Conservation (phyloP, 1,140 invertebrate species). For the Eurosta solidaginis region DNA sequence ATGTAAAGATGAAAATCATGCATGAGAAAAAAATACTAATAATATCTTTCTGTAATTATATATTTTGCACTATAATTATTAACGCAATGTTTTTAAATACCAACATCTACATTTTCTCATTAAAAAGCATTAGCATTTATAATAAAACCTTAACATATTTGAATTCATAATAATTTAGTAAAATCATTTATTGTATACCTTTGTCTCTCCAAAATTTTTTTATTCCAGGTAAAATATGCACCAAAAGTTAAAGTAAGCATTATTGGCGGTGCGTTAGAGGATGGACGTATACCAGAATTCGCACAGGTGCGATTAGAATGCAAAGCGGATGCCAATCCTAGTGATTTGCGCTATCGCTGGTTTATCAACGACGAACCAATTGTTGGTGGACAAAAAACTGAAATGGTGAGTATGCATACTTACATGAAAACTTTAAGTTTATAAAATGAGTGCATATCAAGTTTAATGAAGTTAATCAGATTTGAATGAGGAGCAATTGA, state of each 20-base stretch:
- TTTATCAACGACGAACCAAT: slow-evolving; percentile 72
- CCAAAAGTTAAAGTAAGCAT: slow-evolving; percentile 76
- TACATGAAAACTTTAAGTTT: background rate
- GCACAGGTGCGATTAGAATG: slow-evolving; percentile 80
- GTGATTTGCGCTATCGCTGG: slow-evolving; percentile 73
- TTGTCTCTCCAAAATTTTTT: background rate
- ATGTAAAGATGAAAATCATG: too few species aligned
- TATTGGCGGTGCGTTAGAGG: slow-evolving; percentile 64
- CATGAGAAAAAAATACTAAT: too few species aligned
- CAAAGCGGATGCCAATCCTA: slow-evolving; percentile 78
- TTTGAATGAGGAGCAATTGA: background rate
- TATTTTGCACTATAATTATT: too few species aligned
- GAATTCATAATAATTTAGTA: background rate
- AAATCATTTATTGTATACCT: background rate
- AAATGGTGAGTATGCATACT: slow-evolving; percentile 61
- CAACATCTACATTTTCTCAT: too few species aligned
- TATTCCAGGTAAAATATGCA: slow-evolving; percentile 78
- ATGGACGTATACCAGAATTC: slow-evolving; percentile 77
- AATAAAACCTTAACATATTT: too few species aligned
- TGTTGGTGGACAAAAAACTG: slow-evolving; percentile 66
- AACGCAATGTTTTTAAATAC: too few species aligned
- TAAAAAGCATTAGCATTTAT: too few species aligned
- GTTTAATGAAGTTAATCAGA: background rate
- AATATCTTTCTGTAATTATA: too few species aligned
- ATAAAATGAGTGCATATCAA: background rate